Conservation (phyloP, 2,797 vertebrate genomes). For the Lemur catta region DNA sequence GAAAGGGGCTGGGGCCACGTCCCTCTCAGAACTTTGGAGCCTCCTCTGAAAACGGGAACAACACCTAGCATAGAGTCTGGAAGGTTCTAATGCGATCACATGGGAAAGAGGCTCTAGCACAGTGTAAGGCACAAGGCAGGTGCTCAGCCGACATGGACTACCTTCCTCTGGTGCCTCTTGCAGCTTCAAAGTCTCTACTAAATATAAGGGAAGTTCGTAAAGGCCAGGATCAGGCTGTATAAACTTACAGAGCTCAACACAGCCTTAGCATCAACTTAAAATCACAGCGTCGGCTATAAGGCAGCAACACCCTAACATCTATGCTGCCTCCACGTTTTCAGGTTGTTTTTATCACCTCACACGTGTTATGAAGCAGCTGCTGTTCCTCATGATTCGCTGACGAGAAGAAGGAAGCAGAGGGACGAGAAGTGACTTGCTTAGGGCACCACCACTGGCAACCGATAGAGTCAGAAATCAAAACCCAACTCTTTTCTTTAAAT, state of each 20-base stretch:
- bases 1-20: neutral
- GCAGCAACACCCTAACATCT: accelerated
- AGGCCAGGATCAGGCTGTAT: neutral
- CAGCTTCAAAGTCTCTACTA: neutral
- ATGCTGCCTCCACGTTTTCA: accelerated
- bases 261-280: too few species aligned
- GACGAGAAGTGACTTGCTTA: neutral
- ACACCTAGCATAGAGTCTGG: neutral
- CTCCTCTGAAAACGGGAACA: neutral
- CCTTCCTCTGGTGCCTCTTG: neutral
- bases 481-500: neutral
- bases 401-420: neutral
- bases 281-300: accelerated
- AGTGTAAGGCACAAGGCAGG: accelerated
- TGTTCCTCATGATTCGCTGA: neutral
- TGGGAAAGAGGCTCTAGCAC: neutral
- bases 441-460: accelerated
- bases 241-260: neutral
- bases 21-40: too few species aligned
- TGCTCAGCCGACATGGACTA: neutral
- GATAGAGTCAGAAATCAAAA: neutral
- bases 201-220: accelerated
- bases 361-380: neutral
- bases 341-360: neutral
- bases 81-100: neutral